A percentile compares a stretch with the other conserved stretches of the same genome.
Conservation (phyloP, 2,888 invertebrate genomes). For the Ochropacha duplaris region DNA sequence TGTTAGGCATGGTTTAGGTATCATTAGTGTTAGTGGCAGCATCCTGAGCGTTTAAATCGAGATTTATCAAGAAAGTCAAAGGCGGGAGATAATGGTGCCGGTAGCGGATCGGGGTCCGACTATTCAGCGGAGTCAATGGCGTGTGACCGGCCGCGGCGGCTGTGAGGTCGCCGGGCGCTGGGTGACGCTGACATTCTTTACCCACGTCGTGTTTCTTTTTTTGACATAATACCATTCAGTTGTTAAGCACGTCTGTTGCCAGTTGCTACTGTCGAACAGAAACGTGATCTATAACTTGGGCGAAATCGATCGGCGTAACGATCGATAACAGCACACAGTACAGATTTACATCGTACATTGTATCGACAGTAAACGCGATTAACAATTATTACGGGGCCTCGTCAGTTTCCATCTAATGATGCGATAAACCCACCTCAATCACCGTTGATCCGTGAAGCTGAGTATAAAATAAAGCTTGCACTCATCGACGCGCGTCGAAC, state of each 20-base stretch:
- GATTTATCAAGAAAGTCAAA: slow-evolving; percentile 57
- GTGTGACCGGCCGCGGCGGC: slow-evolving; percentile 75
- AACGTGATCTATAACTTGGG: slow-evolving; percentile 23
- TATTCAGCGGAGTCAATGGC: slow-evolving; percentile 78
- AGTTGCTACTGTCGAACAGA: slow-evolving; percentile 28
- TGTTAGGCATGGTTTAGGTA: slow-evolving; percentile 25
- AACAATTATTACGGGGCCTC: slow-evolving; percentile 38
- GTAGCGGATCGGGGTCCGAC: slow-evolving; percentile 55
- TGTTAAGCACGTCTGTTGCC: slow-evolving; percentile 42
- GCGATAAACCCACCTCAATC: slow-evolving; percentile 62
- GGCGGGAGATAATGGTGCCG: slow-evolving; percentile 62
- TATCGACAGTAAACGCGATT: slow-evolving; percentile 20
- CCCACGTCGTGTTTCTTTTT: slow-evolving; percentile 63
- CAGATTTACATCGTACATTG: slow-evolving; percentile 2
- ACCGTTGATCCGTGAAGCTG: slow-evolving; percentile 64
- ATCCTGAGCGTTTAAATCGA: slow-evolving; percentile 54
- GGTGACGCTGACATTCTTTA: slow-evolving; percentile 76
- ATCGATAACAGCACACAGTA: not conserved
- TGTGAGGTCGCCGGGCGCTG: slow-evolving; percentile 65
- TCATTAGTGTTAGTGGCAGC: slow-evolving; percentile 48
- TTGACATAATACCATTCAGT: slow-evolving; percentile 40
- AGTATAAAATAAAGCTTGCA: slow-evolving; percentile 68
- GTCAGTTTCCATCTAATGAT: slow-evolving; percentile 60
- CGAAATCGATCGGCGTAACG: slow-evolving; percentile 17
- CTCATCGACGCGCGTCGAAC: slow-evolving; percentile 68